Base-by-base conservation (phyloP, 2,113 vertebrate species). In the Ammodytes marinus region DNA sequence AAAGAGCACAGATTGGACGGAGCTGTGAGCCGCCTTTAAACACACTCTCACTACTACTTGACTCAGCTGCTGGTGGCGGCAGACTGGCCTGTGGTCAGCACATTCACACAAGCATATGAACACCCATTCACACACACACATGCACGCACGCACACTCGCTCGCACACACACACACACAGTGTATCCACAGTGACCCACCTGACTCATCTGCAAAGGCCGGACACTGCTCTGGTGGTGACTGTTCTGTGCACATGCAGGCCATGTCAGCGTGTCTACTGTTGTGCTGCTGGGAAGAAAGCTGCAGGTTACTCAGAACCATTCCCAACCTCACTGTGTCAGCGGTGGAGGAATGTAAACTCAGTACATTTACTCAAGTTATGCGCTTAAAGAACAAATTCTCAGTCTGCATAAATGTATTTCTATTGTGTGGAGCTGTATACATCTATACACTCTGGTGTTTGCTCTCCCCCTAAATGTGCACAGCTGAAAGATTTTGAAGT, bases 11-110 rank as follows among this genome's bases (percentile, higher is more conserved):
- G 69, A 40, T 60, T 70, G 65, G 65, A 61, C 57, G 4, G 63
- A 69, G 77, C 64, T 54, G 70, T 67, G 27, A 27, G 47, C 68
- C 69, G 77, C 63, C 3, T 50, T 1, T 53, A 27, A 14, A 58
- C 68, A 59, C 60, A 47, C 52, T 63, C 60, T 70, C 64, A 68
- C 27, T 27, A 27, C 27, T 27, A 27, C 69, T 68, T 81, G 83
- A 88, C 78, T 91, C 82, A 81, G 69, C 85, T 85, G 74, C 75
- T 52, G 85, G 43, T 27, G 68, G 63, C 37, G 81, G 86, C 80
- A 80, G 81, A 69, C 82, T 77, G 75, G 77, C 79, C 80, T 78
- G 90, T 75, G 82, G 87, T 88, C 86, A 85, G 70, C 68, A 86
- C 19, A 74, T 61, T 76, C 78, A 60, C 77, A 65, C 78, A 59